A percentile compares a stretch with the other conserved stretches of the same genome.
phyloP scores from a whole-genome alignment of 2,113 vertebrate species.

The Pseudonaja textilis region DNA sequence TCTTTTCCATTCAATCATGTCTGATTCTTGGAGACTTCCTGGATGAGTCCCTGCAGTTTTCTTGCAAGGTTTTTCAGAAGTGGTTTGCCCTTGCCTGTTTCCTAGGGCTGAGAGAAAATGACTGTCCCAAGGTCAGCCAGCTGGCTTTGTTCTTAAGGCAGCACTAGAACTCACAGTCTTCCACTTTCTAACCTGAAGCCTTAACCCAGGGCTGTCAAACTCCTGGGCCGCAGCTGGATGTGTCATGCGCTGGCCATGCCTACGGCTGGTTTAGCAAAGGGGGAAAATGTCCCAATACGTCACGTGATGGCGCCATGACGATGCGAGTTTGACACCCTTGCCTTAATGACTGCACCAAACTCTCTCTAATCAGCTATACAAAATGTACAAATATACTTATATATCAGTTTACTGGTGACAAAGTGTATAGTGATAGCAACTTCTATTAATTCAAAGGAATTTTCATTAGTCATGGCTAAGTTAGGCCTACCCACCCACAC shows the following conservation, averaged over 20 bases:
- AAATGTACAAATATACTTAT: not conserved
- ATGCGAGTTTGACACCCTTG: not conserved
- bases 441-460: not conserved
- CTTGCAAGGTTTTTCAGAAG: not conserved
- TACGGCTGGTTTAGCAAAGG: no score
- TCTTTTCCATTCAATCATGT: not conserved
- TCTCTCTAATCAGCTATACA: not conserved
- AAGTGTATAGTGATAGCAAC: not conserved
- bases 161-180: not conserved
- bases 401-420: not conserved
- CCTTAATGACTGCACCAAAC: not conserved
- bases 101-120: not conserved
- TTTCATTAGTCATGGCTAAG: not conserved
- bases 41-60: not conserved
- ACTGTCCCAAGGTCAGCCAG: not conserved
- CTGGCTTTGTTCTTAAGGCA: not conserved
- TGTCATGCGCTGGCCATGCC: not conserved
- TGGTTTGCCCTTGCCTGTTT: not conserved
- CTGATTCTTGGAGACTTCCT: not conserved
- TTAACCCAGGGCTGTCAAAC: not conserved
- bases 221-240: accelerated
- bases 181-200: not conserved
- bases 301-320: accelerated
- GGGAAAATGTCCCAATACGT: not conserved
- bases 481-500: not conserved